A percentile compares a stretch with the other conserved stretches of the same genome.
Conservation (phyloP, 2,888 invertebrate genomes). For the Drosophila kambysellisi region DNA sequence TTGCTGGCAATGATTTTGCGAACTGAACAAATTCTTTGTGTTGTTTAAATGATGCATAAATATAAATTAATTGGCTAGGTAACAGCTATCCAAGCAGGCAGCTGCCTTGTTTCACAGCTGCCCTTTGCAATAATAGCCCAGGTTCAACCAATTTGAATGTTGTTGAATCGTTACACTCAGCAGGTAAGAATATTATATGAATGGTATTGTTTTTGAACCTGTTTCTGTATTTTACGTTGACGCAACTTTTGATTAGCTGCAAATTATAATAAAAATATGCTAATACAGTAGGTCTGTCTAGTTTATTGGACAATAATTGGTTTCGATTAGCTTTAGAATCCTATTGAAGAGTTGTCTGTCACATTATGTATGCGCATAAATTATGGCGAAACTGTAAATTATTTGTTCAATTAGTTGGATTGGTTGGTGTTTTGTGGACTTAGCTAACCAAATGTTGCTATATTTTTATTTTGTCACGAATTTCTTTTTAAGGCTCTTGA, state of each 20-base stretch:
- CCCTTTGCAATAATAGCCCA: neutral
- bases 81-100: neutral
- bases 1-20: slow-evolving; percentile 37
- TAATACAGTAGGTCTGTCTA: slow-evolving; percentile 33
- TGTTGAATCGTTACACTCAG: neutral
- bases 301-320: slow-evolving; percentile 56
- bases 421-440: slow-evolving; percentile 50
- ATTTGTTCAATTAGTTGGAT: slow-evolving; percentile 54
- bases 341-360: slow-evolving; percentile 23
- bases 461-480: slow-evolving; percentile 11
- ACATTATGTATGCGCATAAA: slow-evolving; percentile 71
- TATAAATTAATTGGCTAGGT: slow-evolving; percentile 31
- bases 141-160: neutral
- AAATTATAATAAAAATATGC: slow-evolving; percentile 54
- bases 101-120: neutral
- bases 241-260: slow-evolving; percentile 43
- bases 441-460: slow-evolving; percentile 15
- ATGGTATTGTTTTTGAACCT: slow-evolving; percentile 24
- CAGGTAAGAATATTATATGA: slow-evolving; percentile 3
- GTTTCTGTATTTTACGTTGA: slow-evolving; percentile 46
- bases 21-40: slow-evolving; percentile 31
- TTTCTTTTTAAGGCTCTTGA: slow-evolving; percentile 36
- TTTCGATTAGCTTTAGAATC: slow-evolving; percentile 45
- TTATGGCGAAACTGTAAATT: slow-evolving; percentile 66
- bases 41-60: slow-evolving; percentile 35